These are phyloP conservation scores for Apteryx mantelli DNA, from an alignment of 2,113 vertebrate genomes.

Conservation along the genomic window DNA sequence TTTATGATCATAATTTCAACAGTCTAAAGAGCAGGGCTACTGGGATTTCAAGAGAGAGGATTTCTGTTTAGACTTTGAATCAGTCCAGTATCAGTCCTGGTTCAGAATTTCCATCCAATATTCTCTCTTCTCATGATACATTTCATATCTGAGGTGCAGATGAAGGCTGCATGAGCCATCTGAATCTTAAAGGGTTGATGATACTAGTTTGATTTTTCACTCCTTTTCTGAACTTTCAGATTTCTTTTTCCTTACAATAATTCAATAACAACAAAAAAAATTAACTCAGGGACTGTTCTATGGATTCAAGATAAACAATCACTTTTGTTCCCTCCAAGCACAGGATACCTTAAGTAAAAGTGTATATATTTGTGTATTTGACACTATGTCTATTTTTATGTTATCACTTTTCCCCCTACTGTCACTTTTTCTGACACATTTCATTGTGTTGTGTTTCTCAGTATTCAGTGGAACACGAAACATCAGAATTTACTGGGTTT, in stretches of 20 bases:
- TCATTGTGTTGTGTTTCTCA: not conserved
- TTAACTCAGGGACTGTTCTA: not conserved
- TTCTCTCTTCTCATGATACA: not conserved
- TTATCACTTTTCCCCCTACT: not conserved
- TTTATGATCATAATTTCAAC: slow-evolving; percentile 1
- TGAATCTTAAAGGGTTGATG: not conserved
- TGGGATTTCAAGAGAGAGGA: not conserved
- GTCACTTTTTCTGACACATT: not conserved
- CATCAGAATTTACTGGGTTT: not conserved
- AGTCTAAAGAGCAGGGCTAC: not conserved
- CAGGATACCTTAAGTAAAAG: not conserved
- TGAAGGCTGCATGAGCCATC: not conserved
- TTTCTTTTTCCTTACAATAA: not conserved
- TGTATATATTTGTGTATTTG: not conserved
- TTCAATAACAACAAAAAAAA: not conserved
- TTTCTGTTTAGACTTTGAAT: not conserved
- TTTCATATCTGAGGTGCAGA: slow-evolving; percentile 10
- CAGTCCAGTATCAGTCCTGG: not conserved
- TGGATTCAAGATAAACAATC: not conserved
- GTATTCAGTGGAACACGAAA: not conserved
- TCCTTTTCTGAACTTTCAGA: not conserved
- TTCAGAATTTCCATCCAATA: not conserved
- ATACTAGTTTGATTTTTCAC: not conserved
- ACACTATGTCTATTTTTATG: not conserved
- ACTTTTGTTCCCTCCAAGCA: not conserved